Percentiles rank a stretch among this genome's conserved stretches.
Evolutionary conservation across 2,888 invertebrate species (phyloP).

Genomic region (Stegana nigrithorax): DNA sequence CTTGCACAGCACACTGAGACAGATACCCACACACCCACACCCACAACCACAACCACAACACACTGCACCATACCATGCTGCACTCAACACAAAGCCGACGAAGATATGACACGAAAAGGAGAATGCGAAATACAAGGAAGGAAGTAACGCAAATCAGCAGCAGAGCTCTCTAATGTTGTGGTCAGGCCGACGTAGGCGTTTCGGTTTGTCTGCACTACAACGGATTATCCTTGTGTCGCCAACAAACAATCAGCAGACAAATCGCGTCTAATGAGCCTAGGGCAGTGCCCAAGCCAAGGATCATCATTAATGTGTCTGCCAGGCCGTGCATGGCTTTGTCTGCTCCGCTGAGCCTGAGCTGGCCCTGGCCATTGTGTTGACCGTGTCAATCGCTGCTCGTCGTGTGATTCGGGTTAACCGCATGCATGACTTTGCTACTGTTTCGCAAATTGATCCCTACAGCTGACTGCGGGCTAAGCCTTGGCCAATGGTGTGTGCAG

Average conservation of each 20-base stretch:
- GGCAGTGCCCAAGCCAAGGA: neutral
- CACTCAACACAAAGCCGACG: too few species aligned
- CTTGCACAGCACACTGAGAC: neutral
- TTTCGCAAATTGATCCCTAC: slow-evolving; percentile 14
- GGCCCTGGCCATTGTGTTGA: too few species aligned
- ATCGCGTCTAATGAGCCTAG: slow-evolving; percentile 25
- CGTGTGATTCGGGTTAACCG: slow-evolving; percentile 3
- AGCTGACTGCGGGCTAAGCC: slow-evolving; percentile 1
- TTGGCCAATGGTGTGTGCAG: slow-evolving; percentile 5
- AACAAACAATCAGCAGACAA: too few species aligned
- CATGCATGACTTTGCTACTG: slow-evolving; percentile 20
- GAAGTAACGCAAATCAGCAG: too few species aligned
- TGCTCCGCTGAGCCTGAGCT: neutral
- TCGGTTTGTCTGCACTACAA: slow-evolving; percentile 17
- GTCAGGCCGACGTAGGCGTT: slow-evolving; percentile 24
- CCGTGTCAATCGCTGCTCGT: too few species aligned
- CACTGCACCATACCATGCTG: neutral
- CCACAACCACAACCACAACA: slow-evolving; percentile 18
- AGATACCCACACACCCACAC: neutral
- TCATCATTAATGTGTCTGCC: slow-evolving; percentile 30
- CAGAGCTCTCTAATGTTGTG: too few species aligned
- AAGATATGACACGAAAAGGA: too few species aligned
- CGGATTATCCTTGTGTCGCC: slow-evolving; percentile 27
- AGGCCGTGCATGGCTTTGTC: neutral
- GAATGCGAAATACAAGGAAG: too few species aligned